phyloP scores from a whole-genome alignment of 1,140 invertebrate species.

The Parasteatoda tepidariorum region DNA sequence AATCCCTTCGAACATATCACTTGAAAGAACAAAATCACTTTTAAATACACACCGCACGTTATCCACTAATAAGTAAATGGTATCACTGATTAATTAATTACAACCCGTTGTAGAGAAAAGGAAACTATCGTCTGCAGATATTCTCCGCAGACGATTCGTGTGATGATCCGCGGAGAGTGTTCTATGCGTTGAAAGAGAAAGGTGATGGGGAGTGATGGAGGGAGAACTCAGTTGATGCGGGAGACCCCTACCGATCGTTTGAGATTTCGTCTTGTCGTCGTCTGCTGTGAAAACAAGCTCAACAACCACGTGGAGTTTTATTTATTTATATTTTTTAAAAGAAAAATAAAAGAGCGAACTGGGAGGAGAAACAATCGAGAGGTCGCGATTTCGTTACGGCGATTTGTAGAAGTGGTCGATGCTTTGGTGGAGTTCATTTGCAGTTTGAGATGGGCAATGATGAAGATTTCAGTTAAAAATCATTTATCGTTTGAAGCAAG shows the following conservation, averaged over 20 bases:
- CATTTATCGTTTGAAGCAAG: too few species aligned
- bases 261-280: conserved; percentile 18
- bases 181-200: neutral
- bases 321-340: conserved; percentile 35
- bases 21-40: neutral
- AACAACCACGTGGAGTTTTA: conserved; percentile 48
- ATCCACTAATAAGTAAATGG: too few species aligned
- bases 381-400: neutral
- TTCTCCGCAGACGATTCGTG: conserved; percentile 39
- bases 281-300: conserved; percentile 46
- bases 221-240: conserved; percentile 22
- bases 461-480: too few species aligned
- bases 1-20: too few species aligned
- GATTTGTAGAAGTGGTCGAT: neutral
- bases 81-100: too few species aligned
- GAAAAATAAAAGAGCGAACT: neutral
- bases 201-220: neutral
- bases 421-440: neutral
- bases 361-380: neutral
- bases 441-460: neutral
- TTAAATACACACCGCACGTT: too few species aligned
- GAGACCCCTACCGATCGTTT: conserved; percentile 53
- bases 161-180: conserved; percentile 12
- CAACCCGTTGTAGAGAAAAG: neutral
- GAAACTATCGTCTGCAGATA: conserved; percentile 35